phyloP scores from a whole-genome alignment of 53 echinoderm and acorn worm genomes.

The Paelopatides confundens region DNA sequence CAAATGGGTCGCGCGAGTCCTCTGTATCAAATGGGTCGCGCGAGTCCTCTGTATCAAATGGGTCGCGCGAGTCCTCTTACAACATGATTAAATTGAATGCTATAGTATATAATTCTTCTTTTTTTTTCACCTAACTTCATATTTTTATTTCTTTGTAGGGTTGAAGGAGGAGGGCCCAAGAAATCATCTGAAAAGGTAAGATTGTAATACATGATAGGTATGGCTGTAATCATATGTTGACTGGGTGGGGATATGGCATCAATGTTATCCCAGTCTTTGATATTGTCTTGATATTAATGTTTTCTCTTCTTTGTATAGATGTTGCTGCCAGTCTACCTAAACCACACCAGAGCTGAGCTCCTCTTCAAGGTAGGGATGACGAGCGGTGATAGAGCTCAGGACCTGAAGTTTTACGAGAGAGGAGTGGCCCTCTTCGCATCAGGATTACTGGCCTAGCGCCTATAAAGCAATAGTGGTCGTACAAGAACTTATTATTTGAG shows the following conservation, averaged over 20 bases:
- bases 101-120: too few relatives aligned
- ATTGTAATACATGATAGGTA: not conserved
- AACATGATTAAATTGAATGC: too few relatives aligned
- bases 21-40: too few relatives aligned
- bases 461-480: too few relatives aligned
- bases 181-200: conserved; percentile 51
- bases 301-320: conserved; percentile 51
- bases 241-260: too few relatives aligned
- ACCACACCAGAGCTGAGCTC: conserved; percentile 96
- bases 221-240: not conserved
- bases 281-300: not conserved
- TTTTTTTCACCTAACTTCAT: too few relatives aligned
- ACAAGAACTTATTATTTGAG: too few relatives aligned
- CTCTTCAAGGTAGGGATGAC: conserved; percentile 93
- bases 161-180: conserved; percentile 16
- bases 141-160: conserved; percentile 24
- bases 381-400: conserved; percentile 68
- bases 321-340: conserved; percentile 95
- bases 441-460: conserved; percentile 85
- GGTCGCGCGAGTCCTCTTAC: too few relatives aligned
- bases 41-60: too few relatives aligned
- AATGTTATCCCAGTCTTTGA: not conserved
- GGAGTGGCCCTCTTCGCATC: conserved; percentile 93
- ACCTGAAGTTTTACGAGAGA: conserved; percentile 94
- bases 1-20: too few relatives aligned